phyloP scores from a whole-genome alignment of 1,140 invertebrate species.

The Drepana arcuata region DNA sequence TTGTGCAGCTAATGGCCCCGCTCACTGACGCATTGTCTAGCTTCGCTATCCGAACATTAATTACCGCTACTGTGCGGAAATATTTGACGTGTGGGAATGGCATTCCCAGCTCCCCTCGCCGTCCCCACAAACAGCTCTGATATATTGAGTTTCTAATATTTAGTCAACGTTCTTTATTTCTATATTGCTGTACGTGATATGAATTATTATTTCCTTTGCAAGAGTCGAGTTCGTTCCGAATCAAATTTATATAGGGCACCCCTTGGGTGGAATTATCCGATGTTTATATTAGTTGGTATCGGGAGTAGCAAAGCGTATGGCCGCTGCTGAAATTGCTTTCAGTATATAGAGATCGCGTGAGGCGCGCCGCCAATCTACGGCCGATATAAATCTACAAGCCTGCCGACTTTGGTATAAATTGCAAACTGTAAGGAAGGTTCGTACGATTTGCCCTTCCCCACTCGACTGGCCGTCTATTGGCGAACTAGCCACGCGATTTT shows the following conservation, averaged over 20 bases:
- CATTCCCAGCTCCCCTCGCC: constrained; percentile 6
- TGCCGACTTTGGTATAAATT: constrained; percentile 54
- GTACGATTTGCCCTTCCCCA: constrained; percentile 30
- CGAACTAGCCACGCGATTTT: constrained; percentile 25
- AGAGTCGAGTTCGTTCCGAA: not conserved
- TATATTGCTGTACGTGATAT: constrained; percentile 41
- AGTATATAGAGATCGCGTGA: constrained; percentile 39
- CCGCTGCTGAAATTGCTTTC: constrained; percentile 46
- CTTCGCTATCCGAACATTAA: constrained; percentile 34
- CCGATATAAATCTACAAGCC: constrained; percentile 57
- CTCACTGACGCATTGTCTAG: constrained; percentile 53
- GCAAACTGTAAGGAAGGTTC: constrained; percentile 43
- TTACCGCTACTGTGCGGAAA: constrained; percentile 28
- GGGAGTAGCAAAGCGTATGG: constrained; percentile 18
- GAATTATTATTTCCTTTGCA: constrained; percentile 19
- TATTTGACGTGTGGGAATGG: constrained; percentile 36
- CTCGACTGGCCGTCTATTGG: constrained; percentile 12
- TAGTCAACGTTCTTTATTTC: constrained; percentile 20
- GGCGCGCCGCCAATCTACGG: constrained; percentile 32
- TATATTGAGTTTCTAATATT: constrained; percentile 14
- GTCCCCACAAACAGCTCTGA: no score
- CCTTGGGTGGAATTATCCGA: constrained; percentile 23
- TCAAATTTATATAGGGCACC: constrained; percentile 4
- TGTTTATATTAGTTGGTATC: constrained; percentile 25
- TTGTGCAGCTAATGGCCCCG: constrained; percentile 55